phyloP scores from a whole-genome alignment of 2,888 invertebrate species.

The Ornithoptera alexandrae region DNA sequence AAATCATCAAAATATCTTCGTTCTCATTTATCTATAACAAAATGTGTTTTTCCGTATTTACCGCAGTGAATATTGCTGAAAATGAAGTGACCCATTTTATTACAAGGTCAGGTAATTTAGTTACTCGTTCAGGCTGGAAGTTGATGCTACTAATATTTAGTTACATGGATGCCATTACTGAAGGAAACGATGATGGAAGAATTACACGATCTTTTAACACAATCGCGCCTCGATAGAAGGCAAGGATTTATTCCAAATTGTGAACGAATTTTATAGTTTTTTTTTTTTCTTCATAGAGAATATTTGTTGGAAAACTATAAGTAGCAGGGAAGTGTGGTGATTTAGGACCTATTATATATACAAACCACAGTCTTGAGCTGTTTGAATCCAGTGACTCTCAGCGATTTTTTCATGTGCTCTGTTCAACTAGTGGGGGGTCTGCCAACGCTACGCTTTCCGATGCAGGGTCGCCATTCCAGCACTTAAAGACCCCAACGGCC shows the following conservation, averaged over 20 bases:
- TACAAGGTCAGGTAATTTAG: slow-evolving; percentile 19
- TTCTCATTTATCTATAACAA: not conserved
- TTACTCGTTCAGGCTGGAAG: slow-evolving; percentile 1
- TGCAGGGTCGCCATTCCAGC: no score
- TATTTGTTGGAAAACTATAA: not conserved
- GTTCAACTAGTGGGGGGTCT: no score
- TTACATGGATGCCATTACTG: not conserved
- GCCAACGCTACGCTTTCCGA: no score
- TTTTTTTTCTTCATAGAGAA: no score
- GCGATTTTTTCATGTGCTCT: no score
- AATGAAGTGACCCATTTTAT: slow-evolving; percentile 8
- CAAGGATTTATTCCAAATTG: not conserved
- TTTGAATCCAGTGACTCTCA: no score
- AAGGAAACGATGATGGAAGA: not conserved
- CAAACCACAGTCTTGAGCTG: no score
- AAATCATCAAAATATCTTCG: not conserved
- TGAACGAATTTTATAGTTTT: not conserved
- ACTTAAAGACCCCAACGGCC: no score
- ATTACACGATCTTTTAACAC: not conserved
- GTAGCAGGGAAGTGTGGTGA: not conserved
- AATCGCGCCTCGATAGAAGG: not conserved
- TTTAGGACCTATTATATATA: not conserved
- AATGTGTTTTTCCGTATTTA: slow-evolving; percentile 21
- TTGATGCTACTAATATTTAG: not conserved
- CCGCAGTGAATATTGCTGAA: slow-evolving; percentile 15